Percentiles rank a stretch among this genome's conserved stretches.
phyloP scores from a whole-genome alignment of 2,113 vertebrate species.

The Cercopithecus mona region DNA sequence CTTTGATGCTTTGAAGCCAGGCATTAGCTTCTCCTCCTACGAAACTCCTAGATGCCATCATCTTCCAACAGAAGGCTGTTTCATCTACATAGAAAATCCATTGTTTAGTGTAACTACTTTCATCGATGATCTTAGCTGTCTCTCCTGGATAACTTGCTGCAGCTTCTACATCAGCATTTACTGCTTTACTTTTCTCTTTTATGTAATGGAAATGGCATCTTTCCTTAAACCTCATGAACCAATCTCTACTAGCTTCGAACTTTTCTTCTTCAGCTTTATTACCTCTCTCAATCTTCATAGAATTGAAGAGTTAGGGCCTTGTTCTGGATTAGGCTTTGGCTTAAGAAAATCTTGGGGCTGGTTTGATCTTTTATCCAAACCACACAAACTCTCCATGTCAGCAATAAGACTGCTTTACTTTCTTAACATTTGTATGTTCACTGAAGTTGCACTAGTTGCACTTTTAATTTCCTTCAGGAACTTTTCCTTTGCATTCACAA shows the following conservation, averaged over 20 bases:
- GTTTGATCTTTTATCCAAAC: neutral
- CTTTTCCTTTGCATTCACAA: neutral
- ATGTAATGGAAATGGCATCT: neutral
- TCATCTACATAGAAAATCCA: neutral
- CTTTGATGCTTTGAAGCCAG: neutral
- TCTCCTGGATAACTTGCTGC: neutral
- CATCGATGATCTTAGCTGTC: neutral
- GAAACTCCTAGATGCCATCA: neutral
- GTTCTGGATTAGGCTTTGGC: neutral
- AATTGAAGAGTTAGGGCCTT: neutral
- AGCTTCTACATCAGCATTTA: neutral
- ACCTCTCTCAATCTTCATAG: neutral
- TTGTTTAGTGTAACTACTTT: neutral
- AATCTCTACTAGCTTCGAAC: neutral
- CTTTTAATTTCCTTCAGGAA: neutral
- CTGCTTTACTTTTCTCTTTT: neutral
- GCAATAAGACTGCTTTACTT: neutral
- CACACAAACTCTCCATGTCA: neutral
- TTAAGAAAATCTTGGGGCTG: neutral
- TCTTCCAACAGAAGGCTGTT: neutral
- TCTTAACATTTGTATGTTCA: neutral
- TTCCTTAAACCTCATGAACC: neutral
- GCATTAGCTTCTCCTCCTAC: neutral
- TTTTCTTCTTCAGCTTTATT: neutral
- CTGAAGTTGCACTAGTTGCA: neutral